A percentile compares a stretch with the other conserved stretches of the same genome.
These are phyloP conservation scores for Corydoras sp. DNA, from an alignment of 2,113 vertebrate genomes.

Conservation along the genomic window DNA sequence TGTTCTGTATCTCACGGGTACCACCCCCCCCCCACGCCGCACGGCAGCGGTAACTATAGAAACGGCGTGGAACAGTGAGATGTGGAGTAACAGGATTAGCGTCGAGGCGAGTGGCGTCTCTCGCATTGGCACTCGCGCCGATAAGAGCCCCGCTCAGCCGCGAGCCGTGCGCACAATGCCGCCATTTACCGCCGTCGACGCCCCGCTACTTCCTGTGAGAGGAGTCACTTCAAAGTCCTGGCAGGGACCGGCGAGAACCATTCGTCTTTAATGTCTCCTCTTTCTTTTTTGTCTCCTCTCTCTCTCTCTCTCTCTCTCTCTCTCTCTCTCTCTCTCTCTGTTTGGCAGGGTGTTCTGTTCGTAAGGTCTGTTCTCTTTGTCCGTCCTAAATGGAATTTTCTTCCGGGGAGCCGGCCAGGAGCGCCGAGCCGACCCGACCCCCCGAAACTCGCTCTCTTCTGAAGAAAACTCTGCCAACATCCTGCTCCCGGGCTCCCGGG, in stretches of 20 bases:
- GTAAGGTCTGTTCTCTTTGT: slow-evolving; percentile 47
- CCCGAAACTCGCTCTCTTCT: slow-evolving; percentile 42
- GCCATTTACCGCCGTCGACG: background rate
- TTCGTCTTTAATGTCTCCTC: slow-evolving; percentile 25
- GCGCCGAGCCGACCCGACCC: slow-evolving; percentile 35
- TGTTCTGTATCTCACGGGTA: slow-evolving; percentile 28
- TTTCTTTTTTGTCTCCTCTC: slow-evolving; percentile 34
- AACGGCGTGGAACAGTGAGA: slow-evolving; percentile 48
- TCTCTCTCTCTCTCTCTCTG: slow-evolving; percentile 1
- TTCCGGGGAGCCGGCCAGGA: slow-evolving; percentile 28
- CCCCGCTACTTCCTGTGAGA: slow-evolving; percentile 44
- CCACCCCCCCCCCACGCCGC: slow-evolving; percentile 13
- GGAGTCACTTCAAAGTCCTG: slow-evolving; percentile 55
- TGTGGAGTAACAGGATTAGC: slow-evolving; percentile 62
- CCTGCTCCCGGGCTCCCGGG: slow-evolving; percentile 49
- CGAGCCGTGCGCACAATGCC: slow-evolving; percentile 21
- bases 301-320: too few relatives aligned
- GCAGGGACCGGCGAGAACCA: slow-evolving; percentile 38
- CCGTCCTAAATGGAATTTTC: background rate
- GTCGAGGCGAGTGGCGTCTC: slow-evolving; percentile 51
- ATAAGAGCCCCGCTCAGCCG: slow-evolving; percentile 55
- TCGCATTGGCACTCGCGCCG: slow-evolving; percentile 54
- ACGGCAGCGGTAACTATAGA: slow-evolving; percentile 62
- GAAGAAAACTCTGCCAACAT: slow-evolving; percentile 72
- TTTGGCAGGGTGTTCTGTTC: slow-evolving; percentile 70